Evolutionary conservation across 1,140 invertebrate species (phyloP).

Genomic region (Gryllus bimaculatus): DNA sequence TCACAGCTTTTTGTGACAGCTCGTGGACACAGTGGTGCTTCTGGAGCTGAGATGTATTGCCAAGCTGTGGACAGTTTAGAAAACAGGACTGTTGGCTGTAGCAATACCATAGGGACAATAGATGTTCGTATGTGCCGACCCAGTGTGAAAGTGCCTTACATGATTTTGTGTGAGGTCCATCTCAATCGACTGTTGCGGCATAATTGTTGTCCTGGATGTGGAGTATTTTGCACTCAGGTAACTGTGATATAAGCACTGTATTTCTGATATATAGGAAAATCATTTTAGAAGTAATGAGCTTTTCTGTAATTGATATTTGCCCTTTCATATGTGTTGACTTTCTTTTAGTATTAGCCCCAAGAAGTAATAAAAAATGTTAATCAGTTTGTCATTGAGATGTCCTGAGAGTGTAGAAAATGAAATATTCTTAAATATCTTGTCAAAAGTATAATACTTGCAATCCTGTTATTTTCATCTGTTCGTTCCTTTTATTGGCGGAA

Average conservation of each 20-base stretch:
- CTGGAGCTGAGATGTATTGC: conserved; percentile 40
- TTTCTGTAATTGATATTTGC: not conserved
- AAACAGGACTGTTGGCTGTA: conserved; percentile 67
- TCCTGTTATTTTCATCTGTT: too few species aligned
- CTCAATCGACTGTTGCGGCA: conserved; percentile 63
- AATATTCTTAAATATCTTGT: too few species aligned
- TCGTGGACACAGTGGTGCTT: conserved; percentile 31
- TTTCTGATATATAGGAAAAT: not conserved
- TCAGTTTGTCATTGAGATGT: too few species aligned
- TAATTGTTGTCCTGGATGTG: conserved; percentile 84
- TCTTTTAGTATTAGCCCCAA: not conserved
- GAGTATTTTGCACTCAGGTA: conserved; percentile 84
- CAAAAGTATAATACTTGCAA: too few species aligned
- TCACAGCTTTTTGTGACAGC: conserved; percentile 38
- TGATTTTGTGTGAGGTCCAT: conserved; percentile 75
- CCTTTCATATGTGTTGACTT: not conserved
- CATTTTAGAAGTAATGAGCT: not conserved
- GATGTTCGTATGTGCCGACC: conserved; percentile 55
- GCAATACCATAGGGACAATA: conserved; percentile 54
- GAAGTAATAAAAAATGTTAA: too few species aligned
- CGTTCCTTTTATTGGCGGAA: too few species aligned
- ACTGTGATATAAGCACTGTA: conserved; percentile 13
- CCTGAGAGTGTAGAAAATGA: too few species aligned
- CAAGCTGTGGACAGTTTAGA: conserved; percentile 73
- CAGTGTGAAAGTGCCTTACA: conserved; percentile 69